phyloP scores from a whole-genome alignment of 2,797 vertebrate species.

The Gallinago stenura region DNA sequence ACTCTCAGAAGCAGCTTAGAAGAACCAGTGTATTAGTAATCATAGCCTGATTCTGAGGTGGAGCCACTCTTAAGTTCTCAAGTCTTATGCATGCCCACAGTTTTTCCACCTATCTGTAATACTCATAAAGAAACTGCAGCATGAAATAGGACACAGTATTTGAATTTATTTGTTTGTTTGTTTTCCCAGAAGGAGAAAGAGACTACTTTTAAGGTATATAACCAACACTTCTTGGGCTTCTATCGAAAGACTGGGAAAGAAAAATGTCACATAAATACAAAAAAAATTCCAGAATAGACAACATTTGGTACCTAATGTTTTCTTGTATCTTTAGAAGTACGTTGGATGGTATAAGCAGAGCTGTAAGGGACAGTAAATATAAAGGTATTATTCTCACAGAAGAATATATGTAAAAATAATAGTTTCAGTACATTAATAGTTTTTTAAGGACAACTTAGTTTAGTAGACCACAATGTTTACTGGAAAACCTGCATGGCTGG shows the following conservation, averaged over 20 bases:
- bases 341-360: background rate
- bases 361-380: fast-evolving
- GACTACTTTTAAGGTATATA: background rate
- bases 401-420: background rate
- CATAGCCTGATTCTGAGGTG: background rate
- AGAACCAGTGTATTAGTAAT: background rate
- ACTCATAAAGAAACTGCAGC: background rate
- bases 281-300: background rate
- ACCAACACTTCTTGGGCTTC: background rate
- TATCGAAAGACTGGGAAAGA: background rate
- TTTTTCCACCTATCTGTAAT: background rate
- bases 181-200: background rate
- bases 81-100: background rate
- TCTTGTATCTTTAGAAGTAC: background rate
- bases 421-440: background rate
- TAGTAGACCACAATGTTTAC: background rate
- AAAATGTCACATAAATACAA: background rate
- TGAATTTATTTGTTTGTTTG: background rate
- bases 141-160: fast-evolving
- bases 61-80: background rate
- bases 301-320: background rate
- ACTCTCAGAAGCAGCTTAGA: background rate
- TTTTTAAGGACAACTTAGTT: background rate
- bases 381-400: background rate
- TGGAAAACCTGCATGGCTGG: background rate